Conservation (phyloP, 1,140 invertebrate genomes). For the Microplitis mediator region DNA sequence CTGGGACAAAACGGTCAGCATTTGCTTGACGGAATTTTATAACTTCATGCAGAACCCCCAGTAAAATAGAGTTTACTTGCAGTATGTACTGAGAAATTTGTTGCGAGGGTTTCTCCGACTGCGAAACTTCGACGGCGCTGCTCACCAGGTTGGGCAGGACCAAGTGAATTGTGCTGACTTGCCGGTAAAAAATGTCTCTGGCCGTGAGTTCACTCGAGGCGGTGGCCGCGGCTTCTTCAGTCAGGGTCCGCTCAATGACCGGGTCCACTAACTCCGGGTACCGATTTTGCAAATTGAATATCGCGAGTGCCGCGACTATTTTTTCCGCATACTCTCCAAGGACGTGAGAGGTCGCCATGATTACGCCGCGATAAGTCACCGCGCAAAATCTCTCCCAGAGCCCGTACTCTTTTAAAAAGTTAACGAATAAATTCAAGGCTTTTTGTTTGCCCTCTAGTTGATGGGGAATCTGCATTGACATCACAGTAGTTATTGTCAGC, state of each 20-base stretch:
- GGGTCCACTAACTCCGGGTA: conserved; percentile 63
- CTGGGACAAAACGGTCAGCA: conserved; percentile 59
- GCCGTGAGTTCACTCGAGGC: conserved; percentile 66
- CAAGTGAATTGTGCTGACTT: conserved; percentile 67
- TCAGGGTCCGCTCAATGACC: conserved; percentile 68
- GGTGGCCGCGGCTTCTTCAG: conserved; percentile 38
- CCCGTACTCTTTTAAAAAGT: conserved; percentile 77
- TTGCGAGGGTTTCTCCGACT: conserved; percentile 63
- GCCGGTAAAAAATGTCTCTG: conserved; percentile 76
- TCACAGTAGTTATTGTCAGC: conserved; percentile 56
- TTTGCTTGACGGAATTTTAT: conserved; percentile 67
- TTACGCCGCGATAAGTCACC: conserved; percentile 65
- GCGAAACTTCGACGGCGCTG: conserved; percentile 62
- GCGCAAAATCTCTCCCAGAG: conserved; percentile 73
- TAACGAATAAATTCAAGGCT: conserved; percentile 74
- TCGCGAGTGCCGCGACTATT: conserved; percentile 73
- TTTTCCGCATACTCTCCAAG: conserved; percentile 77
- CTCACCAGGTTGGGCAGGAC: conserved; percentile 64
- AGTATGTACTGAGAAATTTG: conserved; percentile 64
- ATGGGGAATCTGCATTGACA: conserved; percentile 79
- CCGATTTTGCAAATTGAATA: conserved; percentile 72
- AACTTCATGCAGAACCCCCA: conserved; percentile 66
- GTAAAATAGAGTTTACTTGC: conserved; percentile 65
- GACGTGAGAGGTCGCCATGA: conserved; percentile 71
- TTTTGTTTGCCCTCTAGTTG: conserved; percentile 87